Conservation (phyloP, 2,888 invertebrate species). For the Aphodius granarius region DNA sequence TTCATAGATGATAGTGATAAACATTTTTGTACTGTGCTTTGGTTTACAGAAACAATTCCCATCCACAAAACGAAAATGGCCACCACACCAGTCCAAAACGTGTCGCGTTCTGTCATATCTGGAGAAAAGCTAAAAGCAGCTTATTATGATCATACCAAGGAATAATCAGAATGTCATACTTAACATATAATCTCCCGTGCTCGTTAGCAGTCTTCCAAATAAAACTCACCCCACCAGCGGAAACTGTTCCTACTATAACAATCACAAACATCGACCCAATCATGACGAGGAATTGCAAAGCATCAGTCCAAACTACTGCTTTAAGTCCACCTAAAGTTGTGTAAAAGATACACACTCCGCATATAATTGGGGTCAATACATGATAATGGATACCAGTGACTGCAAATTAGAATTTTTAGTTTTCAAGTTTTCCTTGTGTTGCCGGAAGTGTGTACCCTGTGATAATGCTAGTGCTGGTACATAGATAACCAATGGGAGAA, state of each 20-base stretch:
- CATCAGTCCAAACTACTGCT: constrained; percentile 68
- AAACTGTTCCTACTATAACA: constrained; percentile 60
- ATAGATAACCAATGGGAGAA: constrained; percentile 69
- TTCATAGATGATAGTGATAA: constrained; percentile 60
- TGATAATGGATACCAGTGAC: constrained; percentile 70
- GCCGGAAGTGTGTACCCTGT: constrained; percentile 57
- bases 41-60: constrained; percentile 59
- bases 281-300: constrained; percentile 62
- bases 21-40: constrained; percentile 63
- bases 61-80: constrained; percentile 60
- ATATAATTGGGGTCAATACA: constrained; percentile 67
- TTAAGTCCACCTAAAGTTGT: constrained; percentile 71
- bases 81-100: constrained; percentile 62
- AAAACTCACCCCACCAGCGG: constrained; percentile 59
- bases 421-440: neutral
- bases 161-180: constrained; percentile 3
- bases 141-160: neutral
- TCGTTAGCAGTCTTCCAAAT: constrained; percentile 61
- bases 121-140: constrained; percentile 60
- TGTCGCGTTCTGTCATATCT: constrained; percentile 61
- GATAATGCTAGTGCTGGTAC: constrained; percentile 71
- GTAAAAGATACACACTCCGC: constrained; percentile 74
- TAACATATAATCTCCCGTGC: constrained; percentile 61
- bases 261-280: constrained; percentile 59
- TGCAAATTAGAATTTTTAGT: no score